Base-by-base conservation (phyloP, 2,888 invertebrate genomes). In the Hydroisotoma schaefferi region DNA sequence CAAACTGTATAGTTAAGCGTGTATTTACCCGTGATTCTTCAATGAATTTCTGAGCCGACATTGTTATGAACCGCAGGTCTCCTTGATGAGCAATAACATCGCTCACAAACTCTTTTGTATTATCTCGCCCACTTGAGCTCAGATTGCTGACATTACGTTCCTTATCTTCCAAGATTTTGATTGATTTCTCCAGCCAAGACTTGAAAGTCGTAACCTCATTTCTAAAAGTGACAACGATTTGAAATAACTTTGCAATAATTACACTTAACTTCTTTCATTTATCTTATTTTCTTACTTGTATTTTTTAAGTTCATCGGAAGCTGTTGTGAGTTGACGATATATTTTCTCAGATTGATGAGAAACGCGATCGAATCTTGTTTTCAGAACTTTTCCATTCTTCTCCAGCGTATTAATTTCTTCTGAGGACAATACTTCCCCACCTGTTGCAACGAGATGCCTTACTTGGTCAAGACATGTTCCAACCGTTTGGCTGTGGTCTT, bases 11-110 rank as follows among this genome's bases (percentile, higher is more conserved):
- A 33, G 33, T 8, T 33, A 10, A 33, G 15, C 8, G 18, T 6
- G 20, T 26, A 57, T 76, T 65, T 75, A 86, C 87, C 81, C 93
- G 93, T 76, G 93, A 90, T 78, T 95, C 94, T 74, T 95, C 94
- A 25, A 94, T 86, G 76, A 94, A 95, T 78, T 94, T 94, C 80
- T 94, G 94, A 1, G 93, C 93, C 1, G 94, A 87, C 90, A 95
- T 94, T 2, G 93, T 92, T 71, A 97, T 92, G 78, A 95, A 97
- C 38, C 95, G 81, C 28, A 95, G 80, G 78, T 97, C 97, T 0
- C 94, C 97, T 77, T 95, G 94, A 76, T 95, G 95, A 0, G 93
- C 89, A 74, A 95, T 93, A 2, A 97, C 92, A 77, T 94, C 94
- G 66, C 88, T 88, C 28, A 93, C 88, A 76, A 94, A 91, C 74